Conservation (phyloP, 2,797 vertebrate genomes). For the Cossypha niveicapilla region DNA sequence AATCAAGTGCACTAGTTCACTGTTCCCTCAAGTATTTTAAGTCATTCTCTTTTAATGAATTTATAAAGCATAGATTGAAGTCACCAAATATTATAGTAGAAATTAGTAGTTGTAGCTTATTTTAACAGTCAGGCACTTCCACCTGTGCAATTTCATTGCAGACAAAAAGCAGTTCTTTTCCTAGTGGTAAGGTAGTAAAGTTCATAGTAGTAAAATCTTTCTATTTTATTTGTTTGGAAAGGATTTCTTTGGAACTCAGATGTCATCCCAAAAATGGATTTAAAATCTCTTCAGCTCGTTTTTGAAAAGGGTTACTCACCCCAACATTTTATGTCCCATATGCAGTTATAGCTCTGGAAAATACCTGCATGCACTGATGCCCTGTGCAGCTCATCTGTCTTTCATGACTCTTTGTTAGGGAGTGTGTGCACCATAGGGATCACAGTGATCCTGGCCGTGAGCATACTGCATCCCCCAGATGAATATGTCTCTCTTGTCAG, state of each 20-base stretch:
- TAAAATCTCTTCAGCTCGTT: neutral
- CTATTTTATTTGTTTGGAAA: slow-evolving; percentile 21
- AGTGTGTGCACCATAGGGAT: neutral
- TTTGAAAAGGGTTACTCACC: neutral
- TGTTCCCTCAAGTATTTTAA: neutral
- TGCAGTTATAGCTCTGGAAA: neutral
- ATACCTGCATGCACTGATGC: neutral
- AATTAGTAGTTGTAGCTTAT: neutral
- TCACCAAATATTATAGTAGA: neutral
- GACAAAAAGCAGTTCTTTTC: neutral
- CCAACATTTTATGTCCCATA: neutral
- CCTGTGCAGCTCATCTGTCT: neutral
- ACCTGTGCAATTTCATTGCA: neutral
- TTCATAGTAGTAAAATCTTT: neutral
- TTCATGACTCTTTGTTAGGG: neutral
- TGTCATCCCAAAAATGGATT: neutral
- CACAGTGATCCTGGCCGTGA: rapidly evolving
- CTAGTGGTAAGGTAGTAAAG: neutral
- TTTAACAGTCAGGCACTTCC: slow-evolving; percentile 1
- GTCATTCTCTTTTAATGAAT: neutral
- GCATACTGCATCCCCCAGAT: neutral
- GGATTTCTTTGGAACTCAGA: neutral
- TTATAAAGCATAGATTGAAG: neutral
- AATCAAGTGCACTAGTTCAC: neutral
- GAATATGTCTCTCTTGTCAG: neutral